Percentiles rank a stretch among this genome's conserved stretches.
Evolutionary conservation across 2,888 invertebrate genomes (phyloP).

Genomic region (Drosophila limbata): DNA sequence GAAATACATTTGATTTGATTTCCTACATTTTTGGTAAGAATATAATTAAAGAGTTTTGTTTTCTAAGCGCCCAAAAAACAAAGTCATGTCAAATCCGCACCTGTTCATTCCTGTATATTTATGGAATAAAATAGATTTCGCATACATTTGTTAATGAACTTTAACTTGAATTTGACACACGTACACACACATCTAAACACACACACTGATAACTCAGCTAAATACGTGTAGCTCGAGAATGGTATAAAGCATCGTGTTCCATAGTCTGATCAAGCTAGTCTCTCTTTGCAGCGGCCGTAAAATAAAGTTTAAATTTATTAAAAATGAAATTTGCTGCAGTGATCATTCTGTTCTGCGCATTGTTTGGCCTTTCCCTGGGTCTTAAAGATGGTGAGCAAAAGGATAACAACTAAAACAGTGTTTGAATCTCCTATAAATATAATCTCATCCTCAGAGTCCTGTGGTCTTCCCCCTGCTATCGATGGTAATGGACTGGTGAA

Average conservation of each 20-base stretch:
- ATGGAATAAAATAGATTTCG: constrained; percentile 30
- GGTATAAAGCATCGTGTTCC: constrained; percentile 50
- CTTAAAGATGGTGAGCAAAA: constrained; percentile 62
- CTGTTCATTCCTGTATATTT: constrained; percentile 18
- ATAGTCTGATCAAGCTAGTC: constrained; percentile 42
- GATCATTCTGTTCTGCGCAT: constrained; percentile 53
- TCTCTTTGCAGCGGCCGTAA: constrained; percentile 14
- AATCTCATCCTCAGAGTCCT: constrained; percentile 29
- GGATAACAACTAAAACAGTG: not conserved
- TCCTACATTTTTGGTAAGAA: not conserved
- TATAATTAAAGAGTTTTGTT: not conserved
- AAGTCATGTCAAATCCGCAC: not conserved
- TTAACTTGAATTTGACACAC: constrained; percentile 24
- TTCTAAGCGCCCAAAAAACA: not conserved
- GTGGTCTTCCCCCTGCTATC: constrained; percentile 25
- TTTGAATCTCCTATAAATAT: not conserved
- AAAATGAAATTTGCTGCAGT: constrained; percentile 53
- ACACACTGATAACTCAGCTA: constrained; percentile 11
- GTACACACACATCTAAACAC: constrained; percentile 1
- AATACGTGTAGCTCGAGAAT: constrained; percentile 5
- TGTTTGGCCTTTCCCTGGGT: constrained; percentile 53
- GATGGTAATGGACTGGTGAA: constrained; percentile 61
- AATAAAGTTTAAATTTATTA: not conserved
- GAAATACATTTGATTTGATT: not conserved
- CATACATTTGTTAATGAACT: constrained; percentile 65